Conservation (phyloP, 2,113 vertebrate genomes). For the Mellivora capensis region DNA sequence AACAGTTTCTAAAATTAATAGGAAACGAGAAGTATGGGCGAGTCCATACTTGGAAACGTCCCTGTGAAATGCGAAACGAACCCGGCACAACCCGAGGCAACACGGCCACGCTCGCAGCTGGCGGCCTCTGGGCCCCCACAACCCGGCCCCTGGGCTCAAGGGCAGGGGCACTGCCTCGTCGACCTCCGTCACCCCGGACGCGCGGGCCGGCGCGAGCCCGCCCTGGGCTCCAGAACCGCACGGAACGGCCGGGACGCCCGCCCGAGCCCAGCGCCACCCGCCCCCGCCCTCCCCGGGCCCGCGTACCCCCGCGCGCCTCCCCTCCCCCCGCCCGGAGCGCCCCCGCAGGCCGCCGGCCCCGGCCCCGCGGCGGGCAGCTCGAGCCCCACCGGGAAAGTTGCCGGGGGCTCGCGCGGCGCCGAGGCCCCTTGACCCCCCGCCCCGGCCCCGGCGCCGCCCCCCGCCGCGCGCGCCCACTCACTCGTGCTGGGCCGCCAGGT, state of each 20-base stretch:
- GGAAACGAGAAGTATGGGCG: neutral
- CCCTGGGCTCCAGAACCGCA: neutral
- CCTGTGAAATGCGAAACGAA: neutral
- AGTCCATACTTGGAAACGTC: conserved; percentile 49
- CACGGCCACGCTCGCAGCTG: neutral
- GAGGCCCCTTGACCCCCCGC: neutral
- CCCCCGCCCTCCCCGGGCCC: neutral
- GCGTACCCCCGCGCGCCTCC: too few relatives aligned
- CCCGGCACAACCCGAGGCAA: neutral
- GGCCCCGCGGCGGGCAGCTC: neutral
- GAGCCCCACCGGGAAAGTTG: neutral
- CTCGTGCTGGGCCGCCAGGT: conserved; percentile 84
- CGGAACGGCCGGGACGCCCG: neutral
- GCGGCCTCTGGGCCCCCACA: neutral
- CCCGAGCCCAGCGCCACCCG: neutral
- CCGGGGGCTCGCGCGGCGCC: neutral
- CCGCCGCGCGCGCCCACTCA: conserved; percentile 74
- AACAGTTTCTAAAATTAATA: conserved; percentile 52
- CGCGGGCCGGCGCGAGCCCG: neutral
- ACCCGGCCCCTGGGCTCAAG: neutral
- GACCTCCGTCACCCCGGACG: neutral
- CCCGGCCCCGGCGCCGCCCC: neutral
- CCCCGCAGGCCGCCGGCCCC: neutral
- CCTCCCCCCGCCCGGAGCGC: fast-evolving
- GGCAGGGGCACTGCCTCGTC: neutral